Conservation (phyloP, 2,797 vertebrate genomes). For the Peromyscus attwateri region DNA sequence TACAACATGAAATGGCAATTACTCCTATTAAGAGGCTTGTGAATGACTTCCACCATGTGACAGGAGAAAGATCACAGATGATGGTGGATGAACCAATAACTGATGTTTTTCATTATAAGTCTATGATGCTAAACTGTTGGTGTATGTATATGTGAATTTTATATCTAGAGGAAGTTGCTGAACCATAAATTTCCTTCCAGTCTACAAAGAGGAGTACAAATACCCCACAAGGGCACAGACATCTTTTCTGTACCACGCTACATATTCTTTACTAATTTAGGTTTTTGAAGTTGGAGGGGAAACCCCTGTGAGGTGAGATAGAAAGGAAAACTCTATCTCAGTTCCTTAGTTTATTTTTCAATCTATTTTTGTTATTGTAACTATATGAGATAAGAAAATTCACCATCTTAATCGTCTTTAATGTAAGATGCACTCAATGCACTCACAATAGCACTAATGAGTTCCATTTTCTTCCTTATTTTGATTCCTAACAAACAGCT, state of each 20-base stretch:
- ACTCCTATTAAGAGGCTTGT: not conserved
- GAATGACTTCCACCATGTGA: not conserved
- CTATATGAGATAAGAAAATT: not conserved
- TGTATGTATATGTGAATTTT: not conserved
- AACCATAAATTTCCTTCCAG: not conserved
- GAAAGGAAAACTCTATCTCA: not conserved
- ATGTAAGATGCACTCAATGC: not conserved
- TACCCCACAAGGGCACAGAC: not conserved
- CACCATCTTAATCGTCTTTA: not conserved
- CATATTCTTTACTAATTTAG: not conserved
- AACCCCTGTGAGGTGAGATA: not conserved
- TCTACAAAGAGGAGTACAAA: not conserved
- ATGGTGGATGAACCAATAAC: not conserved
- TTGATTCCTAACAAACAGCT: not conserved
- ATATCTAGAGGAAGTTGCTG: not conserved
- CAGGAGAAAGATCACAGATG: not conserved
- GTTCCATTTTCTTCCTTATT: not conserved
- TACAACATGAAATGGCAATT: not conserved
- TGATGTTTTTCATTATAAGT: constrained; percentile 12
- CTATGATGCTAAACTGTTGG: not conserved
- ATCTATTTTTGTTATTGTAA: not conserved
- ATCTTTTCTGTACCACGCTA: not conserved
- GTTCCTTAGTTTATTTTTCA: not conserved
- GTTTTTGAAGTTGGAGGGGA: not conserved
- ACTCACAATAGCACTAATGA: not conserved